Conservation (phyloP, 2,797 vertebrate genomes). For the Eutrigla gurnardus region DNA sequence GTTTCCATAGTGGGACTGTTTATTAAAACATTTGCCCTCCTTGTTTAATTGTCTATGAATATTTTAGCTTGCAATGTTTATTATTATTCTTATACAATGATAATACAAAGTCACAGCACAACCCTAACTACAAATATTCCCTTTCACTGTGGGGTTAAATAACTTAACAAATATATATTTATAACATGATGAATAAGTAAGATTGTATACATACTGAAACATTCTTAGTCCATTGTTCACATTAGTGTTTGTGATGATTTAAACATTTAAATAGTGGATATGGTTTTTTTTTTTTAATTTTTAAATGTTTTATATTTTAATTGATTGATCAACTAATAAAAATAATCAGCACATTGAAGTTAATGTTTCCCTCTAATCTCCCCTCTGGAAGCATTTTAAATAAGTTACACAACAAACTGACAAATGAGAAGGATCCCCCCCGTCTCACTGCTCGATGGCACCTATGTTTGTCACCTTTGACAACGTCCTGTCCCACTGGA, state of each 20-base stretch:
- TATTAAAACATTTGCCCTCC: not conserved
- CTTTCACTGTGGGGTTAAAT: no score
- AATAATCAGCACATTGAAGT: not conserved
- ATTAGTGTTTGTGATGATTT: not conserved
- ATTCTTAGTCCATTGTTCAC: not conserved
- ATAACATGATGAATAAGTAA: not conserved
- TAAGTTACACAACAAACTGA: constrained; percentile 4
- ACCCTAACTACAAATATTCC: not conserved
- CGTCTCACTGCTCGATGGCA: not conserved
- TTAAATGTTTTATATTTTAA: not conserved
- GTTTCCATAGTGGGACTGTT: not conserved
- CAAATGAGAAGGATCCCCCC: constrained; percentile 16
- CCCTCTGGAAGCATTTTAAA: no score
- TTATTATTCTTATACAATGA: not conserved
- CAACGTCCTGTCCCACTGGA: constrained; percentile 23
- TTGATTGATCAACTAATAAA: not conserved
- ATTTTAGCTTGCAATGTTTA: not conserved
- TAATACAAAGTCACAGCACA: not conserved
- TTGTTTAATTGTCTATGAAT: not conserved
- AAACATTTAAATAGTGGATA: not conserved
- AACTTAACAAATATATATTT: not conserved
- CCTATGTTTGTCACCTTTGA: constrained; percentile 17
- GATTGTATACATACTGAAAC: not conserved
- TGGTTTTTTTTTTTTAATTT: not conserved
- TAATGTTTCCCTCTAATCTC: not conserved